phyloP scores from a whole-genome alignment of 1,140 invertebrate genomes.

The Neelides sp. region DNA sequence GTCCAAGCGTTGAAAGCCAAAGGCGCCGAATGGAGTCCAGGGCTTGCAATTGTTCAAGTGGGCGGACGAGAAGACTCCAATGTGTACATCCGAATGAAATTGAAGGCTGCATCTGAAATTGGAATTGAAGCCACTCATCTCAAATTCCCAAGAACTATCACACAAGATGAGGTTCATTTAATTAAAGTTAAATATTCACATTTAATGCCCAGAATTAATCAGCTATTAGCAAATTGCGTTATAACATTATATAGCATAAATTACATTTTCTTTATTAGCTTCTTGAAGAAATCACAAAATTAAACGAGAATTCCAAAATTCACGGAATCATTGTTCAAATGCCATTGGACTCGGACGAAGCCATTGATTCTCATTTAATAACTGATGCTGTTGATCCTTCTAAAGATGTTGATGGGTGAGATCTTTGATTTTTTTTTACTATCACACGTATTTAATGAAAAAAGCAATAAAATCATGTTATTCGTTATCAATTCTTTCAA shows the following conservation, averaged over 20 bases:
- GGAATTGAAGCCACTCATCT: constrained; percentile 75
- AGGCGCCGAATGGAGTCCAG: constrained; percentile 53
- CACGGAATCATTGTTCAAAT: constrained; percentile 75
- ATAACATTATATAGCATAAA: too few species aligned
- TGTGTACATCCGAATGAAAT: constrained; percentile 95
- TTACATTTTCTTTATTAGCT: too few species aligned
- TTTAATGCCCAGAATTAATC: too few species aligned
- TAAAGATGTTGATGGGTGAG: constrained; percentile 92
- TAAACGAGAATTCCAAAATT: constrained; percentile 56
- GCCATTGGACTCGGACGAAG: constrained; percentile 47
- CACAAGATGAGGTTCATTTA: constrained; percentile 78
- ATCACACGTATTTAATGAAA: too few species aligned
- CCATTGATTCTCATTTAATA: constrained; percentile 60
- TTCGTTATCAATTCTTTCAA: too few species aligned
- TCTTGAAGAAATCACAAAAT: constrained; percentile 46
- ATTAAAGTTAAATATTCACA: too few species aligned
- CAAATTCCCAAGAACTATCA: constrained; percentile 64
- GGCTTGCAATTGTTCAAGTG: constrained; percentile 75
- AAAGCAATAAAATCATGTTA: too few species aligned
- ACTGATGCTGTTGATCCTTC: constrained; percentile 60
- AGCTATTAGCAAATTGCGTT: too few species aligned
- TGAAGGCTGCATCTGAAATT: constrained; percentile 80
- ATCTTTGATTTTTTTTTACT: too few species aligned
- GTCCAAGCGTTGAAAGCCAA: constrained; percentile 47
- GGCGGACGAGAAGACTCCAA: constrained; percentile 95